Conservation (phyloP, 2,797 vertebrate species). For the Sternotherus odoratus region DNA sequence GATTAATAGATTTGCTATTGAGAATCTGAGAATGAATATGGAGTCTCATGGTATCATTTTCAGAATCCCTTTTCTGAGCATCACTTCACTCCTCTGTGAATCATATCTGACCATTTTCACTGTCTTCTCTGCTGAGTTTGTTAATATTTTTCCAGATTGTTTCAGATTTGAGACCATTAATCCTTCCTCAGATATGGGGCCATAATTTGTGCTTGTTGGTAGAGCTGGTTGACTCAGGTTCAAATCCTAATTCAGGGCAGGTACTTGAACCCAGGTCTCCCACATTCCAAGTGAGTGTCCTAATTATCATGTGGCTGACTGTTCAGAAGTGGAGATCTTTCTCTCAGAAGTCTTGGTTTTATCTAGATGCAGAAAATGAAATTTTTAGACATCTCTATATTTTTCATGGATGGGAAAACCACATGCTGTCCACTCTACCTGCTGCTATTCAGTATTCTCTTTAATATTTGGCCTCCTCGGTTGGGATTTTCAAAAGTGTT, state of each 20-base stretch:
- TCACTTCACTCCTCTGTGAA: neutral
- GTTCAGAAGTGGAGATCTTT: neutral
- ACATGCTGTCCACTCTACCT: neutral
- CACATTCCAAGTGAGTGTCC: no score
- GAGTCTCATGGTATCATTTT: conserved; percentile 5
- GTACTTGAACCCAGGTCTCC: no score
- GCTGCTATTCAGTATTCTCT: neutral
- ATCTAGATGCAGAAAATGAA: neutral
- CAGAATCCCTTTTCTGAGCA: conserved; percentile 27
- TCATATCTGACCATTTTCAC: neutral
- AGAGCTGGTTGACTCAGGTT: no score
- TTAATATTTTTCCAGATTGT: conserved; percentile 32
- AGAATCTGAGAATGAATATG: neutral
- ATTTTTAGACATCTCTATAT: neutral
- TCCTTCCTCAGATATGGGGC: neutral
- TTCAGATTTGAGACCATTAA: conserved; percentile 32
- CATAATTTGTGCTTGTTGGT: neutral
- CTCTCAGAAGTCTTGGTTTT: neutral
- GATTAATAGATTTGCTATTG: neutral
- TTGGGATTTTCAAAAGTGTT: conserved; percentile 37
- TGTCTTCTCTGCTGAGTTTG: conserved; percentile 35
- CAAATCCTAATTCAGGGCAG: no score
- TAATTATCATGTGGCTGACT: no score
- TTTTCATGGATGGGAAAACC: neutral
- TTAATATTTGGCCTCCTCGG: conserved; percentile 9